Base-by-base conservation (phyloP, 2,797 vertebrate species). In the Rhinoraja longicauda region DNA sequence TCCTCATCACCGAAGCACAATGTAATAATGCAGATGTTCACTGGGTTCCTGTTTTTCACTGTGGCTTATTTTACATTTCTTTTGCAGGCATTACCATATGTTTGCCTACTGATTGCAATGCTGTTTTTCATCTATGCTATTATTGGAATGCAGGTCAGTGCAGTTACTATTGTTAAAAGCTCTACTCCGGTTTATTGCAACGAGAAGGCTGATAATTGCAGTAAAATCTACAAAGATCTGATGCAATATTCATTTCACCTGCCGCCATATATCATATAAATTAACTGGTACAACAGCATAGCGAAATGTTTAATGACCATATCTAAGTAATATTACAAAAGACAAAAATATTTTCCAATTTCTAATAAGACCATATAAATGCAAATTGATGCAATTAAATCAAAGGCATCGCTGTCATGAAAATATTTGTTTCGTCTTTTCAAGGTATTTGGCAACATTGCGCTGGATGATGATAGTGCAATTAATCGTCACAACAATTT, bases 41-140 rank as follows among this genome's bases (percentile, higher is more conserved):
- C 39, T 45, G 24, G 7, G 26, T n/a, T 75, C 1, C 72, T 73
- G 8, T 32, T 57, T 39, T 36, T 93, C 21, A 36, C 17, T 9
- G 53, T 39, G 59, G 67, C 12, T 45, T 73, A 57, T 45, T 53
- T 76, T 59, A 2, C 32, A 21, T 93, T 17, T 93, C 75, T 57
- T 94, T 93, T 39, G 4, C 95, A 99, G 98, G 99, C 99, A 9
- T 96, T 99, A 95, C 99, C 99, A 0, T 99, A 99, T 0, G 98
- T 99, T 94, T 99, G 98, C 94, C 98, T 99, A 79, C 98, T 99
- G 94, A 99, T 99, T 29, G 98, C 99, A 93, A 99, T 99, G 99
- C 96, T 99, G 79, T 99, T 99, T 96, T 99, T 99, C 96, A 99
- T 99, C 96, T 99, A 99, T 0, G 99, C 99, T 96, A 99, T 99